phyloP scores from a whole-genome alignment of 1,140 invertebrate species.

The Caligus rogercresseyi region DNA sequence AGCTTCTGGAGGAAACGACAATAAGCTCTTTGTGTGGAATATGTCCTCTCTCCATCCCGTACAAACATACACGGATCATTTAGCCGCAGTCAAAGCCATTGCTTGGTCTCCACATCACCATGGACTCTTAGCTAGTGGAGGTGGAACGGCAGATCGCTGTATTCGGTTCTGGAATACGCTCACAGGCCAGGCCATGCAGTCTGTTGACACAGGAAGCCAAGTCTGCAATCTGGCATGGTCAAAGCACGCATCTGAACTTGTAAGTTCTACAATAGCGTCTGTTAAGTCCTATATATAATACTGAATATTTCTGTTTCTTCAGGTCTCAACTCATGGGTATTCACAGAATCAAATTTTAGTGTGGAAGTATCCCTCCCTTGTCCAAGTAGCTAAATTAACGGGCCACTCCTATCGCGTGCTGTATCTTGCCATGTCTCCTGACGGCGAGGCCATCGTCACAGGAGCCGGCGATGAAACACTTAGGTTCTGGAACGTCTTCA shows the following conservation, averaged over 20 bases:
- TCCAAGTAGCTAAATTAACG: constrained; percentile 90
- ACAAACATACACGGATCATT: constrained; percentile 91
- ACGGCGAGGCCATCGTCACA: constrained; percentile 94
- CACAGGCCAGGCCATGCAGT: constrained; percentile 96
- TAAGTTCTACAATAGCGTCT: constrained; percentile 24
- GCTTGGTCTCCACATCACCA: constrained; percentile 99
- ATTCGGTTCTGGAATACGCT: constrained; percentile 98
- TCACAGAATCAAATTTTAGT: constrained; percentile 98
- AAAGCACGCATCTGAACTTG: constrained; percentile 91
- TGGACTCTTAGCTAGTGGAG: constrained; percentile 86
- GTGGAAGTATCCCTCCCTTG: constrained; percentile 96
- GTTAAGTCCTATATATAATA: constrained; percentile 10
- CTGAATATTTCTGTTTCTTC: constrained; percentile 25
- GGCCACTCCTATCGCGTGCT: constrained; percentile 94
- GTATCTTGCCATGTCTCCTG: constrained; percentile 92
- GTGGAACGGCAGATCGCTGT: constrained; percentile 93
- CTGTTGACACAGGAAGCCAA: constrained; percentile 92
- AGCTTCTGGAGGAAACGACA: constrained; percentile 97
- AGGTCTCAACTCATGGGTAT: constrained; percentile 89
- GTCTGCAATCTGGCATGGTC: constrained; percentile 99
- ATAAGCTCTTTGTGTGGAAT: constrained; percentile 95
- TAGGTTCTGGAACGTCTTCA: constrained; percentile 98
- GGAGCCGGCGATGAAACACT: constrained; percentile 97
- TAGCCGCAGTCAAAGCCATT: constrained; percentile 96
- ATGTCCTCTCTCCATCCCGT: constrained; percentile 66